Conservation (phyloP, 2,113 vertebrate species). For the Sylvicapra grimmia region DNA sequence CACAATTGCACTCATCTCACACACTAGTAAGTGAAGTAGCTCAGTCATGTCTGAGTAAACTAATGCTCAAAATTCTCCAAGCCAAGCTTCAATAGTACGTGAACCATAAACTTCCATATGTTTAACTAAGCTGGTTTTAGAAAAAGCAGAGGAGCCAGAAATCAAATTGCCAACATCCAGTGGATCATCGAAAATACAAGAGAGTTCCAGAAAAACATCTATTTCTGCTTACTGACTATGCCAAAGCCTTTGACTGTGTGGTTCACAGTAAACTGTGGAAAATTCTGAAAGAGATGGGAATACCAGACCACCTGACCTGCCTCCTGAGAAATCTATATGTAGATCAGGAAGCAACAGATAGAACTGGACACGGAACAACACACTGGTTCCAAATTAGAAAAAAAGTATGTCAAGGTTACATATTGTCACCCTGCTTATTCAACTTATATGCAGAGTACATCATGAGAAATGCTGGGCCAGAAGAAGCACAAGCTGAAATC, state of each 20-base stretch:
- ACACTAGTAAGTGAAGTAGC: background rate
- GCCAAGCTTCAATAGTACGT: rapidly evolving
- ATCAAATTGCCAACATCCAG: background rate
- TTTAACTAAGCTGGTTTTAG: background rate
- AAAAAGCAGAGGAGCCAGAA: background rate
- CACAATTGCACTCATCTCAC: background rate
- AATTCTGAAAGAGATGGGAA: background rate
- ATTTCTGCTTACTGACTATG: background rate
- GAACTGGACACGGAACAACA: background rate
- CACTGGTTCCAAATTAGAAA: background rate
- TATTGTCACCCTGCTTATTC: background rate
- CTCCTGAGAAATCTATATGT: background rate
- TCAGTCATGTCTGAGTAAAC: background rate
- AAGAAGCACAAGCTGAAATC: background rate
- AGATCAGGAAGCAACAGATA: background rate
- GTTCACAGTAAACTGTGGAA: background rate
- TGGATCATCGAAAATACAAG: background rate
- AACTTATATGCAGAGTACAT: background rate
- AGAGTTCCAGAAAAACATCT: background rate
- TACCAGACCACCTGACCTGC: background rate
- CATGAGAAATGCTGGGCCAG: background rate
- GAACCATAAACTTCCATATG: background rate
- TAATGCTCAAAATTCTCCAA: background rate
- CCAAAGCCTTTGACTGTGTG: background rate
- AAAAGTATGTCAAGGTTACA: background rate